Evolutionary conservation across 2,888 invertebrate species (phyloP).

Genomic region (Brenthis ino): DNA sequence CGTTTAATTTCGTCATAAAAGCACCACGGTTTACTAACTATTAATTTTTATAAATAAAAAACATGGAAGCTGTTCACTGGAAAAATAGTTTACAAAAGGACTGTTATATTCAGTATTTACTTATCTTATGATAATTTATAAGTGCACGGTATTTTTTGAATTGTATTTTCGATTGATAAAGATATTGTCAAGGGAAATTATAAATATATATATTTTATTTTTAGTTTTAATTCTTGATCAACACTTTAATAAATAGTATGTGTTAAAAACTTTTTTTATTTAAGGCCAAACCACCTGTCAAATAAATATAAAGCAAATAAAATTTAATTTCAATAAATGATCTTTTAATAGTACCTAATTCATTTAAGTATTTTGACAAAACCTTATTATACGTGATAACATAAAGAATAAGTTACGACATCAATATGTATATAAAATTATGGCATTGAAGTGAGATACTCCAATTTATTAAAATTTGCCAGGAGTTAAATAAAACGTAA

Average conservation of each 20-base stretch:
- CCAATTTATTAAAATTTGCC: too few species aligned
- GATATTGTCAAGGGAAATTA: background rate
- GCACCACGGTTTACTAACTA: constrained; percentile 38
- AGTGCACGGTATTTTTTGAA: background rate
- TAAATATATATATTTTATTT: background rate
- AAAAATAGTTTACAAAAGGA: constrained; percentile 15
- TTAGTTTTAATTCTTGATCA: background rate
- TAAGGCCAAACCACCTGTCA: too few species aligned
- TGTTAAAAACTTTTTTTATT: too few species aligned
- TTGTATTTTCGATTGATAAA: background rate
- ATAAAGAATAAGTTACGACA: background rate
- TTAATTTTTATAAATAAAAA: constrained; percentile 3
- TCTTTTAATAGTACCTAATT: too few species aligned
- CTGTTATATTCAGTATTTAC: background rate
- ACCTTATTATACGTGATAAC: background rate
- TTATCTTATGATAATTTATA: background rate
- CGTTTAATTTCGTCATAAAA: constrained; percentile 41
- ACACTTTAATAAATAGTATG: too few species aligned
- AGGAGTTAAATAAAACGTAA: too few species aligned
- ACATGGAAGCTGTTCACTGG: constrained; percentile 15
- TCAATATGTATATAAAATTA: constrained; percentile 17
- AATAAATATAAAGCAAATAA: too few species aligned
- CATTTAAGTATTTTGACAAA: background rate
- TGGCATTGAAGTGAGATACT: background rate
- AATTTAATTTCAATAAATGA: too few species aligned